Evolutionary conservation across 2,113 vertebrate genomes (phyloP).

Genomic region (Charina bottae): DNA sequence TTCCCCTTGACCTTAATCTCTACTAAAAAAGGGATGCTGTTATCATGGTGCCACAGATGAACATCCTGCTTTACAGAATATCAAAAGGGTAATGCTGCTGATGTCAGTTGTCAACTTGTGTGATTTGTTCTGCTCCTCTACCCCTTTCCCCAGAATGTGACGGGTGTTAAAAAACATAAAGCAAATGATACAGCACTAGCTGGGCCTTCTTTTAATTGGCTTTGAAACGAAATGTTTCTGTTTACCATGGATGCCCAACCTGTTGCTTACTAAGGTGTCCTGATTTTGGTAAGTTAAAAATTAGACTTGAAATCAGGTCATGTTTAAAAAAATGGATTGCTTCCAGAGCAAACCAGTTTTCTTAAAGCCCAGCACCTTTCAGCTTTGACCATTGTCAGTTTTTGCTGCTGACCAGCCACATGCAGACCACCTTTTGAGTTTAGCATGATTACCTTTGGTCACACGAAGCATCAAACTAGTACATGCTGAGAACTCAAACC

Average conservation of each 20-base stretch:
- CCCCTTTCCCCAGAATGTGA: not conserved
- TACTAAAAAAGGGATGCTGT: not conserved
- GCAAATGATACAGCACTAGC: not conserved
- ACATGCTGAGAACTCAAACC: not conserved
- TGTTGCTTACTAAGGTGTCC: not conserved
- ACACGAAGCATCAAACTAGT: not conserved
- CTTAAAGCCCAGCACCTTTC: not conserved
- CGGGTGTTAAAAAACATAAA: not conserved
- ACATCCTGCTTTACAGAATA: not conserved
- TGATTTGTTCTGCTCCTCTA: not conserved
- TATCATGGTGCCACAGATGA: not conserved
- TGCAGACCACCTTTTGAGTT: not conserved
- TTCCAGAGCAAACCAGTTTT: not conserved
- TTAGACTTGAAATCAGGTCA: not conserved
- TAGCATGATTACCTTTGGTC: not conserved
- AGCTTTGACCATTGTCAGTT: not conserved
- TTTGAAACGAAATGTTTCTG: not conserved
- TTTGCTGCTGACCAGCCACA: not conserved
- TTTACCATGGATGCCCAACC: not conserved
- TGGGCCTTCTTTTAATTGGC: not conserved
- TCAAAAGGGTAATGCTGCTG: not conserved
- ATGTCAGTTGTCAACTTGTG: not conserved
- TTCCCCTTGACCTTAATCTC: not conserved
- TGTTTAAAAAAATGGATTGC: not conserved
- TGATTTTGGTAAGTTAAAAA: not conserved